Evolutionary conservation across 2,113 vertebrate genomes (phyloP).

Genomic region (Trichomycterus rosablanca): DNA sequence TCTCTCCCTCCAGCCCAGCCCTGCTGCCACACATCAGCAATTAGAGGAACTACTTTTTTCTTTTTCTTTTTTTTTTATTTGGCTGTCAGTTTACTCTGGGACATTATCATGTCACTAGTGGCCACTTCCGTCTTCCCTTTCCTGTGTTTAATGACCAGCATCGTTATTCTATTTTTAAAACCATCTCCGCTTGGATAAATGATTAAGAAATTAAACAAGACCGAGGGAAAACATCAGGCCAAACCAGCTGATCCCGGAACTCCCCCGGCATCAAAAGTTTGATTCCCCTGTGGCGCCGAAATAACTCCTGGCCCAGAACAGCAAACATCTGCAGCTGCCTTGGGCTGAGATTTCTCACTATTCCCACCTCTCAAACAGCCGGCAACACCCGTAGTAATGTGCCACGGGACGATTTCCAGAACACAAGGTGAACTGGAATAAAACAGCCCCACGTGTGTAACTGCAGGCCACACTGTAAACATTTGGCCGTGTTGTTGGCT

Average conservation of each 20-base stretch:
- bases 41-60: constrained; percentile 2
- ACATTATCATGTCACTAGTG: constrained; percentile 7
- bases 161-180: neutral
- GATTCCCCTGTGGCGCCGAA: constrained; percentile 26
- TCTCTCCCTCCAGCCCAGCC: neutral
- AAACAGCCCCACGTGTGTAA: constrained; percentile 61
- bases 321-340: constrained; percentile 50
- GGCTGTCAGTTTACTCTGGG: constrained; percentile 15
- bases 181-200: neutral
- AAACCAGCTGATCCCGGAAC: constrained; percentile 32
- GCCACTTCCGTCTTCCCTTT: too few species aligned
- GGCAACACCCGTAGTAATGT: constrained; percentile 56
- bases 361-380: constrained; percentile 36
- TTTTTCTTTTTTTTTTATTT: constrained; percentile 30
- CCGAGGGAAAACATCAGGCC: neutral
- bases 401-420: constrained; percentile 68
- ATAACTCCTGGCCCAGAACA: constrained; percentile 30
- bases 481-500: constrained; percentile 16
- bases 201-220: neutral
- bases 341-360: constrained; percentile 49
- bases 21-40: constrained; percentile 4
- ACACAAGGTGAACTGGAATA: constrained; percentile 54
- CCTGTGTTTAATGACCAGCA: neutral
- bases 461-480: too few species aligned
- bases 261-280: neutral